Evolutionary conservation across 2,888 invertebrate genomes (phyloP).

Genomic region (Scelioninae gen. 1): DNA sequence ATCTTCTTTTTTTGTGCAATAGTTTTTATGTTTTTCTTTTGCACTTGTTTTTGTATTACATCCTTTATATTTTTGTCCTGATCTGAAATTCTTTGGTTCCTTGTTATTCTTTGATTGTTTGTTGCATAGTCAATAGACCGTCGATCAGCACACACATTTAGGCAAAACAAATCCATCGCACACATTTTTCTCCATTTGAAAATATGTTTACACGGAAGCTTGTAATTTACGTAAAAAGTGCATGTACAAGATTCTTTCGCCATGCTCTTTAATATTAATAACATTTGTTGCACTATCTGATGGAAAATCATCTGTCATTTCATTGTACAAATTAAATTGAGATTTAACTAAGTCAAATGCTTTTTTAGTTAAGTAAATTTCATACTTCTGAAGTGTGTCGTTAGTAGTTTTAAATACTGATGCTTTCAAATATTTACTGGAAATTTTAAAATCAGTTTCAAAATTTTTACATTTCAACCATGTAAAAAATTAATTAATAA

Average conservation of each 20-base stretch:
- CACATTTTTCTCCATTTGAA: slow-evolving; percentile 2
- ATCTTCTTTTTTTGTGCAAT: too few relatives aligned
- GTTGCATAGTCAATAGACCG: slow-evolving; percentile 14
- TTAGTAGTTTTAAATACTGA: slow-evolving; percentile 6
- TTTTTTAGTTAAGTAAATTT: not conserved
- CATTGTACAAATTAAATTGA: not conserved
- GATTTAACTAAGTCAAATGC: slow-evolving; percentile 7
- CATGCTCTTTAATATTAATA: not conserved
- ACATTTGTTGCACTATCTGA: not conserved
- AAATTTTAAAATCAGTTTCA: slow-evolving; percentile 26
- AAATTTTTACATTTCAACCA: slow-evolving; percentile 37
- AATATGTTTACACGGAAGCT: slow-evolving; percentile 28
- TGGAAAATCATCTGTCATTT: not conserved
- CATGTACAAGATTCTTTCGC: slow-evolving; percentile 12
- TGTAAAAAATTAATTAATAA: slow-evolving; percentile 59
- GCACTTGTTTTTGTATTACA: too few relatives aligned
- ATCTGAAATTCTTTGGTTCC: not conserved
- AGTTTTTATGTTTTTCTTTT: too few relatives aligned
- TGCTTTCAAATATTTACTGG: slow-evolving; percentile 15
- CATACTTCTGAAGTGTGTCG: not conserved
- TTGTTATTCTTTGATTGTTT: slow-evolving; percentile 13
- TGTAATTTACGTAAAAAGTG: slow-evolving; percentile 9
- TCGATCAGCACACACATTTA: not conserved
- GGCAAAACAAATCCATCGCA: not conserved
- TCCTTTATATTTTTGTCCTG: not conserved